A percentile compares a stretch with the other conserved stretches of the same genome.
Conservation (phyloP, 2,888 invertebrate genomes). For the Loripinus fragilis region DNA sequence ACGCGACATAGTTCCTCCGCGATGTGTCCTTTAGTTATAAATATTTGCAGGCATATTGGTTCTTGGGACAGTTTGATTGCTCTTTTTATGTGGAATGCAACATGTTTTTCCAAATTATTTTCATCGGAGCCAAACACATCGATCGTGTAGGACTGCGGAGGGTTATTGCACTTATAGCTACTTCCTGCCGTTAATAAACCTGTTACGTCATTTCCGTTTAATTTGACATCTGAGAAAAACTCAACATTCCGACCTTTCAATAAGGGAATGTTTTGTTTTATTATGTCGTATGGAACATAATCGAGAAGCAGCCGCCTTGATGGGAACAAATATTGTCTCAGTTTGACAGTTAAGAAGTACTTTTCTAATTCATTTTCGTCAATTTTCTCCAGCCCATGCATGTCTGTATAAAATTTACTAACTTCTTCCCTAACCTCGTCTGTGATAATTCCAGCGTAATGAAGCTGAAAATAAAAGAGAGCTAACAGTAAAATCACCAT, state of each 20-base stretch:
- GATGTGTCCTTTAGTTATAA: conserved; percentile 51
- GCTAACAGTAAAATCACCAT: no score
- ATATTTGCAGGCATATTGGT: conserved; percentile 50
- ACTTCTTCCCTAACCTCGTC: conserved; percentile 2
- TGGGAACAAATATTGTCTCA: conserved; percentile 34
- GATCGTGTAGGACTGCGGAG: conserved; percentile 49
- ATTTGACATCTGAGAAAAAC: conserved; percentile 37
- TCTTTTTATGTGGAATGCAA: conserved; percentile 40
- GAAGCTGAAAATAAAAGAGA: conserved; percentile 56
- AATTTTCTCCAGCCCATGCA: not conserved
- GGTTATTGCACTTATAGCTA: conserved; percentile 40
- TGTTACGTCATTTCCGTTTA: conserved; percentile 5
- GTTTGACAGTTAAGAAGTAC: not conserved
- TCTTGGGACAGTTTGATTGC: conserved; percentile 21
- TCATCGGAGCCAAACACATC: conserved; percentile 44
- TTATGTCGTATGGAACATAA: conserved; percentile 33
- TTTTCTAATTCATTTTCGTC: not conserved
- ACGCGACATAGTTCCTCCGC: conserved; percentile 42
- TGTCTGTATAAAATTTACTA: not conserved
- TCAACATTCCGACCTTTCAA: conserved; percentile 31
- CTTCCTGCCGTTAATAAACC: conserved; percentile 52
- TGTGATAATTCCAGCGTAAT: conserved; percentile 48
- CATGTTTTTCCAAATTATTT: conserved; percentile 31
- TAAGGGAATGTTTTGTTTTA: conserved; percentile 29
- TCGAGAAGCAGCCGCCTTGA: conserved; percentile 32